These are phyloP conservation scores for Psilopsiagon aymara DNA, from an alignment of 2,113 vertebrate species.

Conservation along the genomic window DNA sequence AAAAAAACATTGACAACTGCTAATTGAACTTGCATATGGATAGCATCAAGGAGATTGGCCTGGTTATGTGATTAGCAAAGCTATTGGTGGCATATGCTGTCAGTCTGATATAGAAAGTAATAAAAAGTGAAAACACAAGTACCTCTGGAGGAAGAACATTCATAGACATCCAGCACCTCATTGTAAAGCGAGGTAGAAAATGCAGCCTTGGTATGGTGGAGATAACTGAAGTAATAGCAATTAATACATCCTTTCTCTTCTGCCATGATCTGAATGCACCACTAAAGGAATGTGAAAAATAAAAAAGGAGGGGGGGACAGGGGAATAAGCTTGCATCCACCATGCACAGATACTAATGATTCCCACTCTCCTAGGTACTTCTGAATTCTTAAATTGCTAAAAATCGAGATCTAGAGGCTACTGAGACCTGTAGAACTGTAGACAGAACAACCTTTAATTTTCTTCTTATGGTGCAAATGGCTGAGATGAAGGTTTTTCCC, in stretches of 20 bases:
- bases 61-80: background rate
- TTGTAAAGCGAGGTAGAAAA: background rate
- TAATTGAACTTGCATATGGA: background rate
- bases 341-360: background rate
- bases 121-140: background rate
- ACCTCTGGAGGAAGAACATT: background rate
- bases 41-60: background rate
- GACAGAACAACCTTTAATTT: background rate
- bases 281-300: background rate
- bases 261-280: background rate
- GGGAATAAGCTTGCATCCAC: background rate
- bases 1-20: background rate
- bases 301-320: too few species aligned
- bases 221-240: background rate
- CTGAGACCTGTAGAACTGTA: background rate
- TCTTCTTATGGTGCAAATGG: background rate
- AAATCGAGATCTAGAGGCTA: background rate
- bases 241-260: background rate
- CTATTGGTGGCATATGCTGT: background rate
- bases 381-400: background rate
- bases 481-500: background rate
- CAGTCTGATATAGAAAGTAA: background rate
- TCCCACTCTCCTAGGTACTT: background rate
- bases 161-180: background rate
- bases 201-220: background rate